Conservation (phyloP, 1,140 invertebrate genomes). For the Macrobrachium rosenbergii region DNA sequence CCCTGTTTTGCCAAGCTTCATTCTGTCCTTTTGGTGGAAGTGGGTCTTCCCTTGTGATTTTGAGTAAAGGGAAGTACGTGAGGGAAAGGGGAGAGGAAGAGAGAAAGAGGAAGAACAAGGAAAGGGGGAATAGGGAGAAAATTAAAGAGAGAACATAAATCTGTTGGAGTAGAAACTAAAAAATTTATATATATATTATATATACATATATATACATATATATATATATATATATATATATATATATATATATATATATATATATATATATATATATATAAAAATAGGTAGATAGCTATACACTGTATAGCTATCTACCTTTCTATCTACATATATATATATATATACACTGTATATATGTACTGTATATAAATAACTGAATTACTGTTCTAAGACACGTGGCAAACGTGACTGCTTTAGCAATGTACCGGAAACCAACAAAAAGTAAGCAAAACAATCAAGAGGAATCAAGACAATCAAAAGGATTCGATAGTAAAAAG, state of each 20-base stretch:
- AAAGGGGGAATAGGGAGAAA: not conserved
- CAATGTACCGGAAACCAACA: no score
- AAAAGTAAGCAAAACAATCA: no score
- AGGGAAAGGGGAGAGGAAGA: not conserved
- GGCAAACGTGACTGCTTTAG: no score
- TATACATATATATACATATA: conserved; percentile 25
- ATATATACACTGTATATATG: not conserved
- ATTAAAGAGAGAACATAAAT: not conserved
- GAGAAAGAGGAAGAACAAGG: not conserved
- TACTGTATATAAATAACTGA: no score
- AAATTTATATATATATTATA: conserved; percentile 29
- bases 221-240: conserved; percentile 30
- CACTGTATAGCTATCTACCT: no score
- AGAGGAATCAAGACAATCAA: no score
- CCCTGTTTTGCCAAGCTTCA: no score
- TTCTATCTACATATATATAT: conserved; percentile 15
- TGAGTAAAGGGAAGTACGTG: not conserved
- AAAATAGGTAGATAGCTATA: not conserved
- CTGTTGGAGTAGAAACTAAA: no score
- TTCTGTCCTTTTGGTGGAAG: no score
- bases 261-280: conserved; percentile 6
- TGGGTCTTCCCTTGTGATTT: no score
- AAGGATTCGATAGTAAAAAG: no score
- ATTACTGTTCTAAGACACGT: no score
- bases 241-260: conserved; percentile 3